Evolutionary conservation across 2,888 invertebrate species (phyloP).

Genomic region (Mesorhabditis spiculigera): DNA sequence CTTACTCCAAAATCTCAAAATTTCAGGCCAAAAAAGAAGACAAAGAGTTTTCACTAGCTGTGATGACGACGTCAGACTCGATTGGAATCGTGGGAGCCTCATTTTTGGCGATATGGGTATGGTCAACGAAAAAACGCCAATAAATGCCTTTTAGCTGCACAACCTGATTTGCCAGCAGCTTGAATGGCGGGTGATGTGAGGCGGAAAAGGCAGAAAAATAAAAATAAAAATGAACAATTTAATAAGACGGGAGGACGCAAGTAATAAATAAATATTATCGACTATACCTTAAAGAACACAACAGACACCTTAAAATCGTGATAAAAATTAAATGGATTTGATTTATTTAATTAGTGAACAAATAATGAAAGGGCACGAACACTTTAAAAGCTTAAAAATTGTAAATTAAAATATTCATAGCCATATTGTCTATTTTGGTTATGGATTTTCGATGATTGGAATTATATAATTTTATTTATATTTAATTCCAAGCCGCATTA

Average conservation of each 20-base stretch:
- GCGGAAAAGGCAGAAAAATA: no score
- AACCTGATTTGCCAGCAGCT: neutral
- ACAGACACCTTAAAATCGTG: neutral
- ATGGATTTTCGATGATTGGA: no score
- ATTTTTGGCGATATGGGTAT: neutral
- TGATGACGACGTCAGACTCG: neutral
- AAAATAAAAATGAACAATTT: no score
- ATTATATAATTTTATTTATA: no score
- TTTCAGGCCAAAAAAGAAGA: no score
- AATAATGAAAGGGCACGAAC: neutral
- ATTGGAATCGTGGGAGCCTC: neutral
- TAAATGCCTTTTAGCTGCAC: neutral
- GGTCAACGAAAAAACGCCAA: neutral
- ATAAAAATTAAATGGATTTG: neutral
- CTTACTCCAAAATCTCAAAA: no score
- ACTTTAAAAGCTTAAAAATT: neutral
- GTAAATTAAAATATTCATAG: neutral
- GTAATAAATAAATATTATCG: no score
- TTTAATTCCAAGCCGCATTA: no score
- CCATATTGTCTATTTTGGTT: no score
- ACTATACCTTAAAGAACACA: no score
- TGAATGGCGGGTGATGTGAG: neutral
- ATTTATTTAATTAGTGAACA: neutral
- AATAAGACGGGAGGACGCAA: no score
- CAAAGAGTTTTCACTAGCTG: slow-evolving; percentile 1